A percentile compares a stretch with the other conserved stretches of the same genome.
phyloP scores from a whole-genome alignment of 2,797 vertebrate species.

The Melanotaenia pygmaea region DNA sequence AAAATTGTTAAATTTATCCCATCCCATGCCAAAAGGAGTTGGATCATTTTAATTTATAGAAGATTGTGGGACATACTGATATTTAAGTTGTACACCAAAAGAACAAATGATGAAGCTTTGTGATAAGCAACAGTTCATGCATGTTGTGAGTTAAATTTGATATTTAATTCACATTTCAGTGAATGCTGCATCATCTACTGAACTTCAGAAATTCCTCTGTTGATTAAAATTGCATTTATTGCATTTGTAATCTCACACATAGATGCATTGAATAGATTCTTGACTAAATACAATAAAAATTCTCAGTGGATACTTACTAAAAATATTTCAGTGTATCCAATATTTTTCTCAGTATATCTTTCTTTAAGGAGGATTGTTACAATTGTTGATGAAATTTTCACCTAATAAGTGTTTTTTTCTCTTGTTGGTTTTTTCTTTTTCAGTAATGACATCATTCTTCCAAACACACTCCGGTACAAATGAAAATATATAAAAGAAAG shows the following conservation, averaged over 20 bases:
- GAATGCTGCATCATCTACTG: constrained; percentile 75
- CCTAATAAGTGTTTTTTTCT: neutral
- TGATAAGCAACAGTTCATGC: constrained; percentile 93
- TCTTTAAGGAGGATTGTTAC: constrained; percentile 11
- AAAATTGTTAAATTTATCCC: constrained; percentile 10
- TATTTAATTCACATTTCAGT: constrained; percentile 88
- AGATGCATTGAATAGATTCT: neutral
- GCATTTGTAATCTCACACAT: neutral
- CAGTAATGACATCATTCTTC: constrained; percentile 41
- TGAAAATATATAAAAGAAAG: constrained; percentile 76
- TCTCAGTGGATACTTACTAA: constrained; percentile 1
- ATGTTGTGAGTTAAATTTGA: constrained; percentile 85
- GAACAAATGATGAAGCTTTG: constrained; percentile 89
- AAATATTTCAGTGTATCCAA: neutral
- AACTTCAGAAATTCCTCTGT: constrained; percentile 11
- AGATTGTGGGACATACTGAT: constrained; percentile 86
- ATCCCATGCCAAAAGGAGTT: constrained; percentile 34
- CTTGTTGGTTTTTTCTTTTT: constrained; percentile 13
- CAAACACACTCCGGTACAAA: constrained; percentile 69
- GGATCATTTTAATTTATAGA: constrained; percentile 47
- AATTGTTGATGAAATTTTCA: no score
- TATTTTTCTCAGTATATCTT: constrained; percentile 14
- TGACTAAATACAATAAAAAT: constrained; percentile 8
- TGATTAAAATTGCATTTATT: constrained; percentile 26
- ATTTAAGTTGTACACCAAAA: constrained; percentile 88